These are phyloP conservation scores for Telmatochromis brachygnathus DNA, from an alignment of 2,113 vertebrate species.

Conservation along the genomic window DNA sequence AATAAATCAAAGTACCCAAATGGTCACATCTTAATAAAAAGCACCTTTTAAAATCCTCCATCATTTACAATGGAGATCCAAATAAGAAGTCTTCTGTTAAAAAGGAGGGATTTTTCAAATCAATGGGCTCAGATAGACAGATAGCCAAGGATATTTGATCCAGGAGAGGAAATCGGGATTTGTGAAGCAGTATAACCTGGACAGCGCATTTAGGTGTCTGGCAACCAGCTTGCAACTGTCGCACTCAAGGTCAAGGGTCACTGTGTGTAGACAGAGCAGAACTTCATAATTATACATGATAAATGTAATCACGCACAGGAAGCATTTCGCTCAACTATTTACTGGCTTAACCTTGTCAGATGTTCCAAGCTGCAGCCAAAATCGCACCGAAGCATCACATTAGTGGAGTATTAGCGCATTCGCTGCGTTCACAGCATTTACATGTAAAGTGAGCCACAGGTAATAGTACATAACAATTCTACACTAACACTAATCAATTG, in stretches of 20 bases:
- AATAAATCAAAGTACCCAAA: not conserved
- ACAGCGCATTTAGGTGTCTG: constrained; percentile 42
- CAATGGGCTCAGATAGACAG: not conserved
- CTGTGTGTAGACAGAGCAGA: constrained; percentile 56
- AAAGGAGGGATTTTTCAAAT: not conserved
- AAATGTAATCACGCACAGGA: constrained; percentile 65
- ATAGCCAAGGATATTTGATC: not conserved
- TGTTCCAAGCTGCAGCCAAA: constrained; percentile 74
- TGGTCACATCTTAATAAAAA: not conserved
- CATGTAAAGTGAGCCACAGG: not conserved
- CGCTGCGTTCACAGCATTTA: not conserved
- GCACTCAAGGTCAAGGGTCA: constrained; percentile 53
- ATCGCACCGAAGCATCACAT: not conserved
- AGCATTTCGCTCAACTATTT: constrained; percentile 51
- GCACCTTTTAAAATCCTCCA: not conserved
- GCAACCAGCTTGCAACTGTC: constrained; percentile 47
- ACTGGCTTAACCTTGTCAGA: constrained; percentile 72
- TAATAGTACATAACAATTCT: not conserved
- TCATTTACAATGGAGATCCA: not conserved
- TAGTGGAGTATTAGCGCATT: not conserved
- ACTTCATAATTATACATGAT: constrained; percentile 67
- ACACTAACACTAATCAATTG: not conserved
- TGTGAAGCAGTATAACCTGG: constrained; percentile 8
- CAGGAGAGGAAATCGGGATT: constrained; percentile 14
- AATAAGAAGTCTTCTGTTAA: not conserved